Conservation (phyloP, 2,113 vertebrate species). For the Patagioenas fasciata region DNA sequence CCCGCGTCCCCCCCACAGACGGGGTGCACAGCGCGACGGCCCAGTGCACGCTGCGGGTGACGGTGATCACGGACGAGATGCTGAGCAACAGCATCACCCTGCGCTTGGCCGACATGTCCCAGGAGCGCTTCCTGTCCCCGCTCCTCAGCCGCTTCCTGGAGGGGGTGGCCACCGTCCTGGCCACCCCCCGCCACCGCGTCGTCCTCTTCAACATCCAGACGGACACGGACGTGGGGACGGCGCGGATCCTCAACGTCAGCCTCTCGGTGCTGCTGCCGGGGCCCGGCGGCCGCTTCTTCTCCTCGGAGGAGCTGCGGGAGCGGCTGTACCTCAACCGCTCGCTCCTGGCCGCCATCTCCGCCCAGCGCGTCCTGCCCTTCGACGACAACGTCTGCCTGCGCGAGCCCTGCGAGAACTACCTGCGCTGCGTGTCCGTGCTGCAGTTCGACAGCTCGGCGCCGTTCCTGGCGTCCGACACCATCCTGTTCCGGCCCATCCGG, state of each 20-base stretch:
- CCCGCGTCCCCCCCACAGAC: conserved; percentile 56
- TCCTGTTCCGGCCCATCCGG: conserved; percentile 95
- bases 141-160: conserved; percentile 90
- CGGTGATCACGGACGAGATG: conserved; percentile 96
- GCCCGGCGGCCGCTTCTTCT: conserved; percentile 76
- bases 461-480: conserved; percentile 90
- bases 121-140: conserved; percentile 91
- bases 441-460: conserved; percentile 95
- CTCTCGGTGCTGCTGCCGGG: conserved; percentile 81
- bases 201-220: conserved; percentile 94
- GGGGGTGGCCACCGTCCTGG: conserved; percentile 88
- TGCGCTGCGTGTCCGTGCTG: conserved; percentile 95
- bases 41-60: conserved; percentile 92
- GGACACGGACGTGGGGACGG: conserved; percentile 88
- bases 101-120: conserved; percentile 91
- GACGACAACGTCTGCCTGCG: conserved; percentile 97
- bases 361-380: conserved; percentile 92
- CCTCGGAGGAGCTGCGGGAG: conserved; percentile 94
- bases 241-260: conserved; percentile 93
- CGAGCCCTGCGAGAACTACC: conserved; percentile 97
- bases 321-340: conserved; percentile 94
- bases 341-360: conserved; percentile 84
- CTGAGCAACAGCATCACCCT: conserved; percentile 96
- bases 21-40: conserved; percentile 89
- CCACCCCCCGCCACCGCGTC: conserved; percentile 82